A percentile compares a stretch with the other conserved stretches of the same genome.
Conservation (phyloP, 2,797 vertebrate species). For the Sarcophilus harrisii region DNA sequence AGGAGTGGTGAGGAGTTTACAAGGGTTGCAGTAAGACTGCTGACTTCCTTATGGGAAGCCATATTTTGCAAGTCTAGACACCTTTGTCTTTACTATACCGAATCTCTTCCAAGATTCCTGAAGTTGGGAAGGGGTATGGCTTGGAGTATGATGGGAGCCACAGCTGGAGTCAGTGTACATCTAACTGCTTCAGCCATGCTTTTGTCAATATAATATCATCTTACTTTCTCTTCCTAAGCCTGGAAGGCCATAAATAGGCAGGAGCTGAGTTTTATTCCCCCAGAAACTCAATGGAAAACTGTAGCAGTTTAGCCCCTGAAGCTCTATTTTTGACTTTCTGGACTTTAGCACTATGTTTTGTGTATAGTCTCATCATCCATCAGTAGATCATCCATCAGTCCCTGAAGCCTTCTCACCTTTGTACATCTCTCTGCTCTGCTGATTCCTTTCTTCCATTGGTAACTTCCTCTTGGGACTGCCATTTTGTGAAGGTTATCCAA, state of each 20-base stretch:
- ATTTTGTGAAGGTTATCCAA: neutral
- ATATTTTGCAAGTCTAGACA: slow-evolving; percentile 6
- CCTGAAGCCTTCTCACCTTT: neutral
- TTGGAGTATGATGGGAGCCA: neutral
- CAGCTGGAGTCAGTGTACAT: neutral
- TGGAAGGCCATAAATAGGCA: neutral
- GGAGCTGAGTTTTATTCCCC: neutral
- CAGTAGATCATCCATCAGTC: neutral
- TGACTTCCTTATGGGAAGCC: neutral
- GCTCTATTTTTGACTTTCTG: neutral
- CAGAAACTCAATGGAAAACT: neutral
- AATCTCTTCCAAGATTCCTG: neutral
- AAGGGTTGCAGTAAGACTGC: neutral
- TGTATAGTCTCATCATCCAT: neutral
- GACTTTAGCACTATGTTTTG: neutral
- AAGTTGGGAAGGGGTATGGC: neutral
- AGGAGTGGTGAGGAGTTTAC: neutral
- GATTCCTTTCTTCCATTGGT: neutral
- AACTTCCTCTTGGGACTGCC: neutral
- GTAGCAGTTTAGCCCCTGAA: neutral
- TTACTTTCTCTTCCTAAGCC: neutral
- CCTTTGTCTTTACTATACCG: neutral
- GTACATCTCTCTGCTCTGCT: neutral
- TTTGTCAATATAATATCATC: neutral
- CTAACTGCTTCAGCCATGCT: neutral